Conservation (phyloP, 2,797 vertebrate genomes). For the Onychomys leucogaster region DNA sequence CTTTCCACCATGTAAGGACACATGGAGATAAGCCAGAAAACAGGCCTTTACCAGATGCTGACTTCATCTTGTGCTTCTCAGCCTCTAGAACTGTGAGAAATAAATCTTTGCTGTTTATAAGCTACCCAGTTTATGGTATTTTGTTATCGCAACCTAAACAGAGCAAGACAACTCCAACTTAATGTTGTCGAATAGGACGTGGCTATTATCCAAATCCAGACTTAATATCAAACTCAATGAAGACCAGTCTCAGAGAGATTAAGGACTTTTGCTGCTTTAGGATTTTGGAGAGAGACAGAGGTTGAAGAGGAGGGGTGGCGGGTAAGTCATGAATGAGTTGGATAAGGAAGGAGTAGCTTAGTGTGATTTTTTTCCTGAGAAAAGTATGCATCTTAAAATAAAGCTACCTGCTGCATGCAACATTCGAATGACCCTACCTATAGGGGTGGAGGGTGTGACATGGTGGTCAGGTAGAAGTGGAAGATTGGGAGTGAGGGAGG, state of each 20-base stretch:
- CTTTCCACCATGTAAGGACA: constrained; percentile 13
- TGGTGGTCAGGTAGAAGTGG: neutral
- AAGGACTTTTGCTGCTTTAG: constrained; percentile 50
- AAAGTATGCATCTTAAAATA: constrained; percentile 32
- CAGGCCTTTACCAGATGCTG: neutral
- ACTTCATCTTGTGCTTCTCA: neutral
- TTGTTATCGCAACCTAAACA: neutral
- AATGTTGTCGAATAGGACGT: neutral
- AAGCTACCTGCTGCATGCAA: constrained; percentile 23
- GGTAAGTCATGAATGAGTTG: neutral
- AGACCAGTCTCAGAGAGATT: neutral
- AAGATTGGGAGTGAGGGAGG: neutral
- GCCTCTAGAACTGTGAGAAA: constrained; percentile 23
- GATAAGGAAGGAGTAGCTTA: neutral
- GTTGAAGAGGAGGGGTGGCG: neutral
- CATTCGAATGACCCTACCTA: constrained; percentile 33
- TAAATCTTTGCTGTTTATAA: constrained; percentile 39
- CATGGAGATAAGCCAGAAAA: neutral
- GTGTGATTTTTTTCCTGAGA: neutral
- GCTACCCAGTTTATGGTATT: neutral
- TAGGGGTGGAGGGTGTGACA: neutral
- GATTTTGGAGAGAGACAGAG: neutral
- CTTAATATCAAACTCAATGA: constrained; percentile 41
- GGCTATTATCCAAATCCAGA: constrained; percentile 4
- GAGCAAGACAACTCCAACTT: neutral